phyloP scores from a whole-genome alignment of 2,113 vertebrate species.

The Colius striatus region DNA sequence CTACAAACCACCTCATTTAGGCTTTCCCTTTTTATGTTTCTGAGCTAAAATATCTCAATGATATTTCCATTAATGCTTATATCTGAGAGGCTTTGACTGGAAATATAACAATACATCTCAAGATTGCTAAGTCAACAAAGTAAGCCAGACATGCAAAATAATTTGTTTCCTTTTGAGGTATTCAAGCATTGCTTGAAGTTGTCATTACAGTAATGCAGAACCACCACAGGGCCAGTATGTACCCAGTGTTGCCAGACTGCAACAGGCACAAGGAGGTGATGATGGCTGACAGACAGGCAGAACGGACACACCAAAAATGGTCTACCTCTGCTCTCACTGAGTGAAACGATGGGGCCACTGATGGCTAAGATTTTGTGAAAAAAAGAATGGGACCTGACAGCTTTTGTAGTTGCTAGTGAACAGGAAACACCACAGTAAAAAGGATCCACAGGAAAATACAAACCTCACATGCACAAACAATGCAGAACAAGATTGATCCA shows the following conservation, averaged over 20 bases:
- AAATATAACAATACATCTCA: background rate
- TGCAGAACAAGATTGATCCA: accelerated
- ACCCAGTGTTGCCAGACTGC: background rate
- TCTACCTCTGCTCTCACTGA: background rate
- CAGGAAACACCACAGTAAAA: background rate
- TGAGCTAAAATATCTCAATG: background rate
- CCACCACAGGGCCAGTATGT: background rate
- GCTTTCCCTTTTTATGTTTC: background rate
- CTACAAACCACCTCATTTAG: background rate
- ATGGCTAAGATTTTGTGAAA: background rate
- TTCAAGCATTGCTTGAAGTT: background rate
- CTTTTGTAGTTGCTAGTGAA: background rate
- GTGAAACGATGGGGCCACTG: background rate
- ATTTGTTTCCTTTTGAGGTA: background rate
- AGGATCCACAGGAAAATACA: background rate
- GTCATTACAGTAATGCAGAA: background rate
- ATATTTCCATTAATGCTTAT: background rate
- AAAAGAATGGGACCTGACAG: background rate
- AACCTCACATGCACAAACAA: background rate
- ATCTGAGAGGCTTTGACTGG: background rate
- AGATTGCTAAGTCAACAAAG: background rate
- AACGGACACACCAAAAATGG: background rate
- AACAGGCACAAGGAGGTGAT: background rate
- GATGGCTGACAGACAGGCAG: background rate
- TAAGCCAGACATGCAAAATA: background rate